phyloP scores from a whole-genome alignment of 2,113 vertebrate species.

The Leucosticte australis region DNA sequence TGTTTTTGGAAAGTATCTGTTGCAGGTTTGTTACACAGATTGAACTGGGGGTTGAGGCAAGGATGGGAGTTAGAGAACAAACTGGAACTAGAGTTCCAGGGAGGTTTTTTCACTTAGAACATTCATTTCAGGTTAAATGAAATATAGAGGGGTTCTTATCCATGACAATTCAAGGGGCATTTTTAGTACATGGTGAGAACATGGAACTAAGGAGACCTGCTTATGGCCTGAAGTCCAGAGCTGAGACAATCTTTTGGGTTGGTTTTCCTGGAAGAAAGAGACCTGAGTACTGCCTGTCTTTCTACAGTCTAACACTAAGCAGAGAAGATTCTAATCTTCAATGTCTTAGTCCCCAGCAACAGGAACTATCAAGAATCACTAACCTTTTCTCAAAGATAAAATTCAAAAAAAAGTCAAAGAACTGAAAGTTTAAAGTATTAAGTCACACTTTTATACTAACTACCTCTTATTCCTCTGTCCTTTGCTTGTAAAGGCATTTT shows the following conservation, averaged over 20 bases:
- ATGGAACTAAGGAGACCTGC: not conserved
- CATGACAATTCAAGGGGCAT: not conserved
- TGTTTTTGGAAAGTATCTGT: not conserved
- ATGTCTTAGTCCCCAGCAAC: not conserved
- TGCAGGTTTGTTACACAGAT: not conserved
- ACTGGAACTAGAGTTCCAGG: not conserved
- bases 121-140: not conserved
- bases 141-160: not conserved
- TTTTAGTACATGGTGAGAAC: not conserved
- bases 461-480: not conserved
- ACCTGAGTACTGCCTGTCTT: not conserved
- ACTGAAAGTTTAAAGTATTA: not conserved
- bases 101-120: not conserved
- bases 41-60: not conserved
- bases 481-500: not conserved
- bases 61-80: not conserved
- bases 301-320: not conserved
- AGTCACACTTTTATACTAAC: not conserved
- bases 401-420: not conserved
- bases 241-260: not conserved
- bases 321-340: not conserved
- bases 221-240: not conserved
- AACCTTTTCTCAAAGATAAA: constrained; percentile 8
- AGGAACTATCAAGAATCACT: not conserved
- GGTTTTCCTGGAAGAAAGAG: not conserved